Base-by-base conservation (phyloP, 1,140 invertebrate genomes). In the Conus ventricosus region DNA sequence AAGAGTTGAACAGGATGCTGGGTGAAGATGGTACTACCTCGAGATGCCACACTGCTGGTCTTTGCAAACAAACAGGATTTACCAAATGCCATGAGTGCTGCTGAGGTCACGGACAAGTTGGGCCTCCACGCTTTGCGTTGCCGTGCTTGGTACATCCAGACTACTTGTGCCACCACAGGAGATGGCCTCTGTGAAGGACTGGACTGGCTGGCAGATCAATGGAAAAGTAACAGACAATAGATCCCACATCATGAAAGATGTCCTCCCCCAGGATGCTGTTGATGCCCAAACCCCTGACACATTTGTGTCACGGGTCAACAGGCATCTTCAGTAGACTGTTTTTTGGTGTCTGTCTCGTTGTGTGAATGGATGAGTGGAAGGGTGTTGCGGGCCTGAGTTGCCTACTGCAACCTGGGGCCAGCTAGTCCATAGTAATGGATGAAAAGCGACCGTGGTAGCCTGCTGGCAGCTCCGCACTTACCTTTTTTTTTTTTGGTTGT, bases 41-140 rank as follows among this genome's bases (percentile, higher is more conserved):
- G 98, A 94, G 99, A 99, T 96, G 98, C 99, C 60, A 98, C 99
- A 11, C 96, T 99, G 23, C 96, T 99, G 90, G 98, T 99, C 55
- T 99, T 99, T 96, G 99, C 99, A 53, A 99, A 99, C 95, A 99
- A 99, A 96, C 99, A 99, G 97, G 99, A 99, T 97, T 96, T 99
- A 95, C 99, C 99, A 92, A 99, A 99, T 96, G 99, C 99, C 92
- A 99, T 99, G 99, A 99, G 97, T 95, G 98, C 98, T 91, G 98
- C 98, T 85, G 99, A 99, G 96, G 97, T 99, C 91, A 99, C 98
- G 89, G 99, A 99, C 95, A 99, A 99, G 96, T 96, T 99, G 94
- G 98, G 98, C 84, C 96, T 99, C 93, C 98, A 99, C 87, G 89
- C 96, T 88, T 95, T 99, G 91, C 96, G 98, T 91, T 98, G 98